Percentiles rank a stretch among this genome's conserved stretches.
These are phyloP conservation scores for Peromyscus nudipes DNA, from an alignment of 2,797 vertebrate species.

Conservation along the genomic window DNA sequence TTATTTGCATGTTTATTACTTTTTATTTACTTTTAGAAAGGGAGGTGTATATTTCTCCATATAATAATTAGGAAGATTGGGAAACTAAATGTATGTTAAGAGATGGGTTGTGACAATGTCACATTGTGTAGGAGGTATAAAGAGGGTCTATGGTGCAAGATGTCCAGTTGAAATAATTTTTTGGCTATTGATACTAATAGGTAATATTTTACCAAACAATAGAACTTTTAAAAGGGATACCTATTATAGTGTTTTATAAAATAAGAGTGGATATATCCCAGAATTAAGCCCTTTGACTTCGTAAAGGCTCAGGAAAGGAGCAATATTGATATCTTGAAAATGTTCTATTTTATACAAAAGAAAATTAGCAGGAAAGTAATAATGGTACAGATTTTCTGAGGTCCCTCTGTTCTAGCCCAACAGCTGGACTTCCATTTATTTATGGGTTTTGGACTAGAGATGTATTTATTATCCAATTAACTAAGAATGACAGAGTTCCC, in stretches of 20 bases:
- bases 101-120: not conserved
- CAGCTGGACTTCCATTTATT: constrained; percentile 14
- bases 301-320: constrained; percentile 19
- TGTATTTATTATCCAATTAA: constrained; percentile 64
- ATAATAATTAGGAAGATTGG: not conserved
- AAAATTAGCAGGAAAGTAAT: constrained; percentile 40
- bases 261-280: not conserved
- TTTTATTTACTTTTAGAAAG: not conserved
- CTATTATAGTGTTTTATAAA: constrained; percentile 19
- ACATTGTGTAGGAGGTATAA: not conserved
- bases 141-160: not conserved
- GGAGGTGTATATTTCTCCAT: not conserved
- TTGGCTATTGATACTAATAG: constrained; percentile 27
- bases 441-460: not conserved
- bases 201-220: not conserved
- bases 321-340: constrained; percentile 50
- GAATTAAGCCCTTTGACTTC: not conserved
- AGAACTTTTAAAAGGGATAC: not conserved
- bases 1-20: not conserved
- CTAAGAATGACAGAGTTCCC: constrained; percentile 28
- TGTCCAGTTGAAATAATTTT: not conserved
- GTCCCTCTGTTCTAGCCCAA: not conserved
- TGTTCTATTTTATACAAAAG: constrained; percentile 10
- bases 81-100: not conserved
- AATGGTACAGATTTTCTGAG: not conserved